Percentiles rank a stretch among this genome's conserved stretches.
Evolutionary conservation across 2,113 vertebrate genomes (phyloP).

Genomic region (Thamnophis sirtalis): DNA sequence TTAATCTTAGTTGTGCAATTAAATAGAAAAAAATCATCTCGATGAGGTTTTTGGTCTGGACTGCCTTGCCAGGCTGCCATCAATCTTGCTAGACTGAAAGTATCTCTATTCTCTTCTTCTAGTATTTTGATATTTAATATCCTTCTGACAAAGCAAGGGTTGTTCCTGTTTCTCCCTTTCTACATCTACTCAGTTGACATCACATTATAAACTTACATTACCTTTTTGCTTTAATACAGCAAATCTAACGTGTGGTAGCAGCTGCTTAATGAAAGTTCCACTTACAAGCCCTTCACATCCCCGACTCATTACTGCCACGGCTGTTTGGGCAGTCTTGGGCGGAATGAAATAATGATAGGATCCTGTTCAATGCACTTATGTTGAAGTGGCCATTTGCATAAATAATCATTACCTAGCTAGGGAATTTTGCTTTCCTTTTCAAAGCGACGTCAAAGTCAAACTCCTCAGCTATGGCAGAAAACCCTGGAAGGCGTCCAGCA

Average conservation of each 20-base stretch:
- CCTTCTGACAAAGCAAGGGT: background rate
- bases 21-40: no score
- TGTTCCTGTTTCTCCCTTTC: background rate
- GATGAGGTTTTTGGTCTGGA: background rate
- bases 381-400: background rate
- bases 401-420: background rate
- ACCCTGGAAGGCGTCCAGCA: background rate
- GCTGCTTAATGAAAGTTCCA: background rate
- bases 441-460: background rate
- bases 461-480: background rate
- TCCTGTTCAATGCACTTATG: background rate
- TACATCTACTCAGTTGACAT: background rate
- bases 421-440: background rate
- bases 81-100: background rate
- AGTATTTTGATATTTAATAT: background rate
- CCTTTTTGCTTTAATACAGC: background rate
- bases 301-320: background rate
- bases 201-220: background rate
- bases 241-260: background rate
- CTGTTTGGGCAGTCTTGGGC: background rate
- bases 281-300: background rate
- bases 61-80: background rate
- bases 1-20: no score
- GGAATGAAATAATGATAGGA: background rate
- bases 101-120: background rate